Evolutionary conservation across 2,797 vertebrate species (phyloP).

Genomic region (Muscicapa comitata): DNA sequence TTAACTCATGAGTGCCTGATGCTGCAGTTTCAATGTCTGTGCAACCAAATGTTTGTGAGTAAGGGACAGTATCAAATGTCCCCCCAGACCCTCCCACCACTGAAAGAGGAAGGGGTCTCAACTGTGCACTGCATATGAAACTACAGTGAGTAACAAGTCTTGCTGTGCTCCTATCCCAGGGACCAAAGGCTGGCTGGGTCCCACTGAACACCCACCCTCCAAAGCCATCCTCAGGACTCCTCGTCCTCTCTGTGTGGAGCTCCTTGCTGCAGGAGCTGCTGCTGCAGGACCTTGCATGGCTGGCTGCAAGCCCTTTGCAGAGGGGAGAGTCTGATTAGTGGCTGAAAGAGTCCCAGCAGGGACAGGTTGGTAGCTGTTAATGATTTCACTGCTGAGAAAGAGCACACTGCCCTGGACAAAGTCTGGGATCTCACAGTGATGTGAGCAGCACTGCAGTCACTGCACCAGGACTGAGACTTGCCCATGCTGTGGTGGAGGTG

Average conservation of each 20-base stretch:
- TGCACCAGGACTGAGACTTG: accelerated
- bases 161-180: not conserved
- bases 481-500: accelerated
- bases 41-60: not conserved
- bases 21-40: not conserved
- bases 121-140: not conserved
- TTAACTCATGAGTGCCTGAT: not conserved
- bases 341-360: not conserved
- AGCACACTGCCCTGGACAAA: not conserved
- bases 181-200: not conserved
- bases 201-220: not conserved
- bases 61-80: not conserved
- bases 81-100: not conserved
- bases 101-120: not conserved
- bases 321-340: not conserved
- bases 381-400: not conserved
- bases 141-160: not conserved
- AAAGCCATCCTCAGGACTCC: not conserved
- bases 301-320: not conserved
- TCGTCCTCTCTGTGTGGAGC: accelerated
- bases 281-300: accelerated
- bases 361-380: not conserved
- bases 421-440: not conserved
- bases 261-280: not conserved
- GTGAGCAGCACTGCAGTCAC: not conserved